Evolutionary conservation across 1,140 invertebrate species (phyloP).

Genomic region (Eriosoma lanigerum): DNA sequence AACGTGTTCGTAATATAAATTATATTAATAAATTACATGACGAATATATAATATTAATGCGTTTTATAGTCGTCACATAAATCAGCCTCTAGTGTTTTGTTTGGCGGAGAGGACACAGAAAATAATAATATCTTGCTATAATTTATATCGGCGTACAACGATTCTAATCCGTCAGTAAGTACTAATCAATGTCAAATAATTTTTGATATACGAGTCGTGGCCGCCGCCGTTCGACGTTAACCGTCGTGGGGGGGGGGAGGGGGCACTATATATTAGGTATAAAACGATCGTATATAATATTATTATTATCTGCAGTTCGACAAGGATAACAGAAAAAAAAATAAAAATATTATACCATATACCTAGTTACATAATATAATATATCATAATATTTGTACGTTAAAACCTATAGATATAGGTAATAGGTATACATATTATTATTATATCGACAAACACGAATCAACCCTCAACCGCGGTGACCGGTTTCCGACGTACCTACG

Average conservation of each 20-base stretch:
- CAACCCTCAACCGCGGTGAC: constrained; percentile 23
- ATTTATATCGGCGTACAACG: constrained; percentile 3
- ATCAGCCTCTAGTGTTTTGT: constrained; percentile 43
- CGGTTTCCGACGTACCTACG: constrained; percentile 16
- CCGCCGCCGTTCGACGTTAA: neutral
- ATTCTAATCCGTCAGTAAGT: constrained; percentile 50
- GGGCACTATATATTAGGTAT: neutral
- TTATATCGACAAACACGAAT: neutral
- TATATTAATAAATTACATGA: constrained; percentile 31
- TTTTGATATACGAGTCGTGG: constrained; percentile 43
- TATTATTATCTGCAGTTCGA: no score
- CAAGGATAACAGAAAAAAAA: no score
- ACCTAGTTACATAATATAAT: no score
- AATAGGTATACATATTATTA: neutral
- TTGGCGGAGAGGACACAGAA: constrained; percentile 23
- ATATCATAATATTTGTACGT: no score
- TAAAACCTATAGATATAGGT: no score
- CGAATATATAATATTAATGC: no score
- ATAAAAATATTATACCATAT: no score
- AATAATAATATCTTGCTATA: neutral
- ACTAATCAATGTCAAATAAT: constrained; percentile 49
- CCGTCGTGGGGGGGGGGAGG: neutral
- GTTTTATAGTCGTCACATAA: constrained; percentile 14
- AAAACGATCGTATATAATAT: no score
- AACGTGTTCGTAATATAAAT: neutral